Conservation (phyloP, 2,888 invertebrate genomes). For the Thalpophila matura region DNA sequence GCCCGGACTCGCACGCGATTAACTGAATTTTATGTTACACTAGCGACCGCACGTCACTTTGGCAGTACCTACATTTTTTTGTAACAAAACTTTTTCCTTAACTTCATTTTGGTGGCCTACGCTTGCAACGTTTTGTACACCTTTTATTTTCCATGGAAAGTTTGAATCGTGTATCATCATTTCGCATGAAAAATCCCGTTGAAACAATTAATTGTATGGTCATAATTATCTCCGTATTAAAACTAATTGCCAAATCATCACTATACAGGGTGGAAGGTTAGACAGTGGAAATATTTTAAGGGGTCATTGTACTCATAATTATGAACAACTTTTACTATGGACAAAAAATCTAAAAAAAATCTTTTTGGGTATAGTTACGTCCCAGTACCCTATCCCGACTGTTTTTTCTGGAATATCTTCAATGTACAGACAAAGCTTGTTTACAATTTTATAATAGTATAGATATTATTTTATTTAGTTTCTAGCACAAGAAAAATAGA, state of each 20-base stretch:
- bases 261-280: too few species aligned
- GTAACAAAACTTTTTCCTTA: constrained; percentile 36
- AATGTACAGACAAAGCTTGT: too few species aligned
- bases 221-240: not conserved
- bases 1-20: constrained; percentile 56
- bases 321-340: too few species aligned
- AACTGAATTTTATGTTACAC: constrained; percentile 64
- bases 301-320: too few species aligned
- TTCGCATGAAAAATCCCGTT: not conserved
- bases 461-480: too few species aligned
- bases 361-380: too few species aligned
- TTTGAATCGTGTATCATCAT: not conserved
- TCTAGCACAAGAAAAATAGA: not conserved
- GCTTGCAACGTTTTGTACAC: not conserved
- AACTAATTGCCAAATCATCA: too few species aligned
- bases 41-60: constrained; percentile 40
- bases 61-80: constrained; percentile 17
- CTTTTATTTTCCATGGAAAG: not conserved
- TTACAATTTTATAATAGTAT: too few species aligned
- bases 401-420: too few species aligned
- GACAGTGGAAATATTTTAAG: too few species aligned
- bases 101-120: constrained; percentile 32
- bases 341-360: too few species aligned
- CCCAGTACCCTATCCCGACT: too few species aligned
- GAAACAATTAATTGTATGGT: not conserved